phyloP scores from a whole-genome alignment of 2,797 vertebrate species.

The Platyrinchus mystaceus region DNA sequence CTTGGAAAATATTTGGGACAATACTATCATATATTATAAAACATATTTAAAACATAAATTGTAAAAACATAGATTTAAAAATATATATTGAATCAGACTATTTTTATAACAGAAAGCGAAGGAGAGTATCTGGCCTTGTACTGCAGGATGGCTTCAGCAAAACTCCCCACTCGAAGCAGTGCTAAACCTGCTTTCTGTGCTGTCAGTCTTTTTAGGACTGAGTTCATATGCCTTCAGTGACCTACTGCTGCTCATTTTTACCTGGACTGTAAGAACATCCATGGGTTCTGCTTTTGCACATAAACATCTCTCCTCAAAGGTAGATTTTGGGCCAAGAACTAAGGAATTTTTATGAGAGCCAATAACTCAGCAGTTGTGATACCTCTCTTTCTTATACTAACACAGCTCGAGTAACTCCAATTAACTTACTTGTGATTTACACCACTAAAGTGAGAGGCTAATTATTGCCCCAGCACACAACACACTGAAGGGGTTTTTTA shows the following conservation, averaged over 20 bases:
- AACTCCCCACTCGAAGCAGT: not conserved
- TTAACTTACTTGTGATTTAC: not conserved
- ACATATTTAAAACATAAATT: not conserved
- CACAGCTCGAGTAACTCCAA: not conserved
- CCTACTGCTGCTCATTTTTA: not conserved
- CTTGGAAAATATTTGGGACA: not conserved
- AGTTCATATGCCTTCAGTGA: not conserved
- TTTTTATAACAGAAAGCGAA: not conserved
- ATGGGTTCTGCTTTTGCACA: not conserved
- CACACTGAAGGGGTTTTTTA: not conserved
- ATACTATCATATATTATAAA: not conserved
- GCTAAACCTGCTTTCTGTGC: not conserved
- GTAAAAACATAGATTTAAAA: not conserved
- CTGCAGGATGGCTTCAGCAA: not conserved
- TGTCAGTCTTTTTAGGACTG: not conserved
- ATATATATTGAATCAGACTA: not conserved
- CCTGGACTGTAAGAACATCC: not conserved
- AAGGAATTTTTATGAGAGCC: not conserved
- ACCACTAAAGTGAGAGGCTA: not conserved
- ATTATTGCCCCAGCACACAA: not conserved
- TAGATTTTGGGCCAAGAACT: not conserved
- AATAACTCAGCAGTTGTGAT: not conserved
- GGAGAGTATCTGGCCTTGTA: not conserved
- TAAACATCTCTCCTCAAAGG: not conserved
- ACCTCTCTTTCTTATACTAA: not conserved